Percentiles rank a stretch among this genome's conserved stretches.
Evolutionary conservation across 2,113 vertebrate species (phyloP).

Genomic region (Microtus oregoni): DNA sequence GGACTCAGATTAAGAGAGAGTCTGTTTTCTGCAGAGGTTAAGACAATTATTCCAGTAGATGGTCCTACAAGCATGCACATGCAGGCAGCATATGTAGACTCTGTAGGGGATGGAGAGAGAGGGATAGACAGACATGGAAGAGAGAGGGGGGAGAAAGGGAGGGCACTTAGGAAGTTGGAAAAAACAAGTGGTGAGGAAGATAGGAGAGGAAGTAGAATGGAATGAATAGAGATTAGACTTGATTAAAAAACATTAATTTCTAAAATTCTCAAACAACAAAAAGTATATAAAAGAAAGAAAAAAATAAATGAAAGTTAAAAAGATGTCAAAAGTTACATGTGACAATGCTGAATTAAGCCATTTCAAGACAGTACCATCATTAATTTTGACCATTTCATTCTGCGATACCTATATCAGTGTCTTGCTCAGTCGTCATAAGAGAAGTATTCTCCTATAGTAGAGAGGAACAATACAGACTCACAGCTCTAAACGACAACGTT

Average conservation of each 20-base stretch:
- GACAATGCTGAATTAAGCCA: background rate
- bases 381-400: background rate
- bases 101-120: background rate
- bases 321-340: background rate
- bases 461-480: too few relatives aligned
- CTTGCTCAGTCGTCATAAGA: too few relatives aligned
- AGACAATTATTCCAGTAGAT: background rate
- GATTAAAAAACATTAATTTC: background rate
- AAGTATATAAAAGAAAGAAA: too few relatives aligned
- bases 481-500: too few relatives aligned
- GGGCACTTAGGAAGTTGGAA: background rate
- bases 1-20: background rate
- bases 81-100: background rate
- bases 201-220: background rate
- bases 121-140: background rate
- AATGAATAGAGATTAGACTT: background rate
- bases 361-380: background rate
- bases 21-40: background rate
- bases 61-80: background rate
- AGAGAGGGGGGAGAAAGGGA: background rate
- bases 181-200: background rate
- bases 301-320: too few relatives aligned
- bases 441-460: too few relatives aligned
- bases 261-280: too few relatives aligned
- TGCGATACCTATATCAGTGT: background rate